A percentile compares a stretch with the other conserved stretches of the same genome.
phyloP scores from a whole-genome alignment of 2,113 vertebrate genomes.

The Maccullochella peelii region DNA sequence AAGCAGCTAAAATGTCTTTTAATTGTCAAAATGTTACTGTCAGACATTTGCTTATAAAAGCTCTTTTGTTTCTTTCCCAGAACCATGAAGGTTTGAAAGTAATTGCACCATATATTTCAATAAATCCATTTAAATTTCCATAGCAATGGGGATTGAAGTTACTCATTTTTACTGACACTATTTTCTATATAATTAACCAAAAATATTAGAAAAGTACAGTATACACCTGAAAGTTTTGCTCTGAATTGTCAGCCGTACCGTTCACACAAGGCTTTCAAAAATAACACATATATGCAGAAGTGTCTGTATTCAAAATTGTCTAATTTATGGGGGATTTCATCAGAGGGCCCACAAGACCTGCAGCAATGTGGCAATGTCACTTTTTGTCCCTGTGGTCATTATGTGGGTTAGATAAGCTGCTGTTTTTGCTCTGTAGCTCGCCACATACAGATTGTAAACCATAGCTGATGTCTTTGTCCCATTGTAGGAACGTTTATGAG shows the following conservation, averaged over 20 bases:
- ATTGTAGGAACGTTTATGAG: neutral
- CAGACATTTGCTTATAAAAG: neutral
- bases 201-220: neutral
- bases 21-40: neutral
- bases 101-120: neutral
- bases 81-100: neutral
- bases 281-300: neutral
- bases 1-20: neutral
- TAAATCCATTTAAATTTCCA: neutral
- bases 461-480: neutral
- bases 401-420: neutral
- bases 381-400: neutral
- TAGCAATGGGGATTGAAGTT: neutral
- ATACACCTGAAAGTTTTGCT: neutral
- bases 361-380: neutral
- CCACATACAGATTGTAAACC: neutral
- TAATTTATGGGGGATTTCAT: neutral
- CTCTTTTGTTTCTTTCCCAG: neutral
- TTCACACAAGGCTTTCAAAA: neutral
- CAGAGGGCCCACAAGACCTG: neutral
- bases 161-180: neutral
- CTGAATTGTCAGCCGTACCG: neutral
- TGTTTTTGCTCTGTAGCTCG: neutral
- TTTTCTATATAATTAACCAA: neutral
- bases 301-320: neutral